These are phyloP conservation scores for Chironomus striatipennis DNA, from an alignment of 1,140 invertebrate genomes.

Conservation along the genomic window DNA sequence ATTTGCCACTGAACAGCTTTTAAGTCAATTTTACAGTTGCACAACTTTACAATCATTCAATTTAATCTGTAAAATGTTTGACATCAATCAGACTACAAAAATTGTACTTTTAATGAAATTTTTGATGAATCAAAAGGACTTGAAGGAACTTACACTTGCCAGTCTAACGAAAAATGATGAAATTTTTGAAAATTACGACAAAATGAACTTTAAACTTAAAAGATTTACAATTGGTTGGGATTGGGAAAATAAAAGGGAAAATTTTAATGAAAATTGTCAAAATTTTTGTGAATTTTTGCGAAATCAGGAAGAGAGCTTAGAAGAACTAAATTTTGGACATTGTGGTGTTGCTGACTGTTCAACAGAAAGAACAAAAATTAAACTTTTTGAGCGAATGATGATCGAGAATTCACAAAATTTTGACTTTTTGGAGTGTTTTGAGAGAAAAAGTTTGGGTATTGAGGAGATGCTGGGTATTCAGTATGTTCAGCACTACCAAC, in stretches of 20 bases:
- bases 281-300: not conserved
- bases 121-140: not conserved
- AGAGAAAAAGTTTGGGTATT: no score
- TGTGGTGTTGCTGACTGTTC: not conserved
- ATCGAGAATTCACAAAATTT: no score
- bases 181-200: not conserved
- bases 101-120: not conserved
- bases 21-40: not conserved
- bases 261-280: not conserved
- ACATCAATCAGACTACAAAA: not conserved
- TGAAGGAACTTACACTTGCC: not conserved
- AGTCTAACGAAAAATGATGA: not conserved
- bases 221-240: not conserved
- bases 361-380: not conserved
- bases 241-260: not conserved
- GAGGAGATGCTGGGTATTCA: no score
- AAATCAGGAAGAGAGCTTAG: not conserved
- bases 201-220: not conserved
- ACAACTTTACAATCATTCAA: not conserved
- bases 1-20: not conserved
- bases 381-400: not conserved
- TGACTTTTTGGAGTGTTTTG: no score
- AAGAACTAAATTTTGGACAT: not conserved
- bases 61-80: not conserved
- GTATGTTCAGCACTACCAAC: no score